phyloP scores from a whole-genome alignment of 1,140 invertebrate species.

The Drosophila kepulauana region DNA sequence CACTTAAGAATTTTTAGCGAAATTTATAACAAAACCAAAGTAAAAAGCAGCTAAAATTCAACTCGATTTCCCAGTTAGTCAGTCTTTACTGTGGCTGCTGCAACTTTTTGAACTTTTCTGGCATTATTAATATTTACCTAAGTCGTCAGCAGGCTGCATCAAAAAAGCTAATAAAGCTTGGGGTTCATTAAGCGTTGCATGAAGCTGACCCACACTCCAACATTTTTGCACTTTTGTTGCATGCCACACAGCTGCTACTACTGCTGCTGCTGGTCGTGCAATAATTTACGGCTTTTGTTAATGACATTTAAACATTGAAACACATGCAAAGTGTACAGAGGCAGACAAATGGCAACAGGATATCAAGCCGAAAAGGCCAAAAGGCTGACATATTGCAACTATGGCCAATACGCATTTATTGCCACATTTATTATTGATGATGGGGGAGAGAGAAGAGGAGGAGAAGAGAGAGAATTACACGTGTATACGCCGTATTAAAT shows the following conservation, averaged over 20 bases:
- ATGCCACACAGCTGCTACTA: constrained; percentile 17
- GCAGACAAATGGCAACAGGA: constrained; percentile 54
- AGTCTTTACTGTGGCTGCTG: constrained; percentile 5
- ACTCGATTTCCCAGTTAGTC: not conserved
- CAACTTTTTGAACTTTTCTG: constrained; percentile 13
- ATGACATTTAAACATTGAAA: constrained; percentile 81
- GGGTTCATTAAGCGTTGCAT: constrained; percentile 23
- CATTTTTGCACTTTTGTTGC: constrained; percentile 51
- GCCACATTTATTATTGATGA: constrained; percentile 71
- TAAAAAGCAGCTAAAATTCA: not conserved
- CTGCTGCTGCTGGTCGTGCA: constrained; percentile 2
- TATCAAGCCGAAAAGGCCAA: constrained; percentile 15
- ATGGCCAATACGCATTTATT: constrained; percentile 52
- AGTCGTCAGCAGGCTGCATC: constrained; percentile 45
- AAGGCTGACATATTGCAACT: constrained; percentile 58
- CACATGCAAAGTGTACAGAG: constrained; percentile 57
- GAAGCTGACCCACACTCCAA: not conserved
- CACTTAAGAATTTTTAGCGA: not conserved
- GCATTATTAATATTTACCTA: constrained; percentile 81
- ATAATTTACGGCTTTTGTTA: constrained; percentile 78
- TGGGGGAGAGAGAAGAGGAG: constrained; percentile 54
- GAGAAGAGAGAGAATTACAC: constrained; percentile 71
- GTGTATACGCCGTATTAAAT: constrained; percentile 77
- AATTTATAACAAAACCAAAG: not conserved
- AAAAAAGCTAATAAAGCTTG: constrained; percentile 76